Base-by-base conservation (phyloP, 30 jellyfish, hydroid and myxozoan species). In the Turritopsis rubra region DNA sequence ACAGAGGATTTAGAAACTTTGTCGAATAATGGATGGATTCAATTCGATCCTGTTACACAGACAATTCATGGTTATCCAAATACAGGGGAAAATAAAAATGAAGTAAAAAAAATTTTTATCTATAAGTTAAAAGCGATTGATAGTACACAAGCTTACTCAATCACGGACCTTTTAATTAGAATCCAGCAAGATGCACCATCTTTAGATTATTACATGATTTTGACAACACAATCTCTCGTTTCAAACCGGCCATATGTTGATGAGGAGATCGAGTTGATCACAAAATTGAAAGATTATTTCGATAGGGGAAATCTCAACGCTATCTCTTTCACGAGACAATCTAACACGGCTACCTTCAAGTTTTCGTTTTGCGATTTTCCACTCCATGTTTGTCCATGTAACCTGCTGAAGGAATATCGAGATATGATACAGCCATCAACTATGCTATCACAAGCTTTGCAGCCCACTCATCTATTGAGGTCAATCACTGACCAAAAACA, bases 71-170 rank as follows among this genome's bases (percentile, higher is more conserved):
- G 98, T 5, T 88, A 86, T 31, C 96, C 98, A 31, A 60, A 95
- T 80, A 23, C 91, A 72, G 84, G 83, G 22, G 82, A 53, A 0
- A 52, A 31, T 21, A 73, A 26, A 7, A 83, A 79, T 16, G 21
- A 71, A 18, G 66, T 73, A 29, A 86, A 74, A 75, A 65, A 85
- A 66, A 70, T 21, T 1, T 86, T 20, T 53, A 75, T 66, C 24
- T 94, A 94, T 82, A 82, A 79, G 19, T 25, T 94, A 72, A 87
- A 78, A 17, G 99, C 99, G 24, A 89, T 89, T 16, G 96, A 94
- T 66, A 80, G 73, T 31, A 72, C 80, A 20, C 96, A 96, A 19
- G 75, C 84, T 72, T 89, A 92, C 0, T 77, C 95, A 8, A 29
- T 91, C 29, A 84, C 95, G 0, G 88, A 89, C 21, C 75, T 94